Percentiles rank a stretch among this genome's conserved stretches.
Conservation (phyloP, 1,140 invertebrate genomes). For the Mizuhopecten yessoensis region DNA sequence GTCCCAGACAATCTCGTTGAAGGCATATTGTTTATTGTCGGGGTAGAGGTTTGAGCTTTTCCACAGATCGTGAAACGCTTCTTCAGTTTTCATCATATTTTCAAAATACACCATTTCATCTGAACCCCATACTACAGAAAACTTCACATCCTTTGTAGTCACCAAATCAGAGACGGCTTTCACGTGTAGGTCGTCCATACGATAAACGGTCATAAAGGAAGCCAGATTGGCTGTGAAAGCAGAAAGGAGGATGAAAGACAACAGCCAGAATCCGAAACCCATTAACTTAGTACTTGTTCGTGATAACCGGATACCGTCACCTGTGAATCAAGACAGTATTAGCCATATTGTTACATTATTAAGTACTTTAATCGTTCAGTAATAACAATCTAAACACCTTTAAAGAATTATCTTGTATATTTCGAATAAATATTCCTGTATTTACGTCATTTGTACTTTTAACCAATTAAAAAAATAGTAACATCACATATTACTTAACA, state of each 20-base stretch:
- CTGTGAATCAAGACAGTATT: not conserved
- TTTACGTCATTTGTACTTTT: too few species aligned
- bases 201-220: not conserved
- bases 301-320: not conserved
- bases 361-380: too few species aligned
- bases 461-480: too few species aligned
- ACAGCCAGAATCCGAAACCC: not conserved
- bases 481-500: too few species aligned
- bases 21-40: not conserved
- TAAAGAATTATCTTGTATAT: too few species aligned
- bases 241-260: not conserved
- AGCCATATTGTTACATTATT: too few species aligned
- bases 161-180: not conserved
- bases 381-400: too few species aligned
- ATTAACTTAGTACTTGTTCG: not conserved
- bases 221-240: not conserved
- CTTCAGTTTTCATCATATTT: not conserved
- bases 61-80: not conserved
- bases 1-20: not conserved
- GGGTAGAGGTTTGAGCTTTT: not conserved
- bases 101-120: slow-evolving; percentile 7
- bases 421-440: too few species aligned
- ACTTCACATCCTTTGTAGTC: not conserved
- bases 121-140: not conserved
- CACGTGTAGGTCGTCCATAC: not conserved